These are phyloP conservation scores for Passer montanus DNA, from an alignment of 2,113 vertebrate genomes.

Conservation along the genomic window DNA sequence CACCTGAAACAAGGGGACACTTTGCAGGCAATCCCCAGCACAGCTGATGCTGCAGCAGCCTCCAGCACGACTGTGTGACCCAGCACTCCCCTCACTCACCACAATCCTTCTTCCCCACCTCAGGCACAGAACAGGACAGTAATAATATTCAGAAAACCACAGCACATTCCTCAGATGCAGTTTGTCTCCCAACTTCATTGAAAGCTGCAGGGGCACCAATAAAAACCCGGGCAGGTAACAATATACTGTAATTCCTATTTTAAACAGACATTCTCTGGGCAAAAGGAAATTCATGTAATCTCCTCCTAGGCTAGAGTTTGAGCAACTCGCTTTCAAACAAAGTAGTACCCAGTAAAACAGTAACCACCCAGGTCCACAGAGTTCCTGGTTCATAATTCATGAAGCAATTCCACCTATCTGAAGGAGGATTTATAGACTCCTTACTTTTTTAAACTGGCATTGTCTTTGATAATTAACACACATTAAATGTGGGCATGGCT, in stretches of 20 bases:
- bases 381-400: slow-evolving; percentile 44
- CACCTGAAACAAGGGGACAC: not conserved
- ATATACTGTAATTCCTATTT: slow-evolving; percentile 4
- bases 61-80: fast-evolving
- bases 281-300: slow-evolving; percentile 13
- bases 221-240: not conserved
- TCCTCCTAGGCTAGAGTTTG: not conserved
- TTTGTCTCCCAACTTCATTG: slow-evolving; percentile 1
- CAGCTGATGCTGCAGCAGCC: not conserved
- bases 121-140: not conserved
- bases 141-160: slow-evolving; percentile 8
- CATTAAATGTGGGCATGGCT: slow-evolving; percentile 10
- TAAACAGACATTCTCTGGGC: not conserved
- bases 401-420: slow-evolving; percentile 26
- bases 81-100: not conserved
- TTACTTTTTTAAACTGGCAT: slow-evolving; percentile 42
- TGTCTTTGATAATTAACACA: slow-evolving; percentile 51
- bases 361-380: slow-evolving; percentile 47
- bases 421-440: slow-evolving; percentile 53
- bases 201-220: not conserved
- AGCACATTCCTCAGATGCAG: slow-evolving; percentile 29
- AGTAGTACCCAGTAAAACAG: not conserved
- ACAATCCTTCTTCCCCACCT: not conserved
- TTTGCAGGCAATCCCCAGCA: not conserved
- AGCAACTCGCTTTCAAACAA: slow-evolving; percentile 12